Conservation (phyloP, 2,888 invertebrate species). For the Platypus cylindrus region DNA sequence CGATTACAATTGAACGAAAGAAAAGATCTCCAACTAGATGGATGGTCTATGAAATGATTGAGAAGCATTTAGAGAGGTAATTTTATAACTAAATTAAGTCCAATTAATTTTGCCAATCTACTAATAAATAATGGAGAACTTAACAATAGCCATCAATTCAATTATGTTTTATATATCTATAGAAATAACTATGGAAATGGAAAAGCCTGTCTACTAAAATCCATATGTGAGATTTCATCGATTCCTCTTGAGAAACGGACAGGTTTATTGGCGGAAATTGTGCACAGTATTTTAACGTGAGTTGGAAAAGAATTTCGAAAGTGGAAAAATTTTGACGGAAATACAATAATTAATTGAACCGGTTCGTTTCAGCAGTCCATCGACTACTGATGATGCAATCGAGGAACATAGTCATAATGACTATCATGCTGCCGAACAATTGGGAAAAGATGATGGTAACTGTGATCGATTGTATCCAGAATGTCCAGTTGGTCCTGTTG, state of each 20-base stretch:
- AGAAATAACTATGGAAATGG: constrained; percentile 51
- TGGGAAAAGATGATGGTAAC: constrained; percentile 44
- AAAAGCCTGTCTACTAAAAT: constrained; percentile 56
- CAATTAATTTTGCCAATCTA: too few relatives aligned
- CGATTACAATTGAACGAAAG: constrained; percentile 21
- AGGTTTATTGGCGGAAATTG: constrained; percentile 53
- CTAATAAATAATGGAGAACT: too few relatives aligned
- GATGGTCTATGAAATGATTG: constrained; percentile 28
- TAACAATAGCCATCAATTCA: too few relatives aligned
- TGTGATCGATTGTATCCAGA: constrained; percentile 51
- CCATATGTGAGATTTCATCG: constrained; percentile 58
- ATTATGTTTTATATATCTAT: too few relatives aligned
- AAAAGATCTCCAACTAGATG: constrained; percentile 28
- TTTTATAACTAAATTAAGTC: too few relatives aligned
- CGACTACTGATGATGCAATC: constrained; percentile 50
- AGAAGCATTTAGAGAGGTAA: constrained; percentile 28
- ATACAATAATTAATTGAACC: neutral
- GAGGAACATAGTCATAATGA: constrained; percentile 56
- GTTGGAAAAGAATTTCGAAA: constrained; percentile 22
- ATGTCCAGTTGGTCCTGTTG: constrained; percentile 35
- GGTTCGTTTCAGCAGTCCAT: constrained; percentile 42
- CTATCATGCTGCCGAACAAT: constrained; percentile 58
- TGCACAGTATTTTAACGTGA: constrained; percentile 58
- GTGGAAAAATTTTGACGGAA: neutral
- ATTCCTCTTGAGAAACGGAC: constrained; percentile 41